Percentiles rank a stretch among this genome's conserved stretches.
These are phyloP conservation scores for Druon quercuslanigerum DNA, from an alignment of 1,140 invertebrate genomes.

Conservation along the genomic window DNA sequence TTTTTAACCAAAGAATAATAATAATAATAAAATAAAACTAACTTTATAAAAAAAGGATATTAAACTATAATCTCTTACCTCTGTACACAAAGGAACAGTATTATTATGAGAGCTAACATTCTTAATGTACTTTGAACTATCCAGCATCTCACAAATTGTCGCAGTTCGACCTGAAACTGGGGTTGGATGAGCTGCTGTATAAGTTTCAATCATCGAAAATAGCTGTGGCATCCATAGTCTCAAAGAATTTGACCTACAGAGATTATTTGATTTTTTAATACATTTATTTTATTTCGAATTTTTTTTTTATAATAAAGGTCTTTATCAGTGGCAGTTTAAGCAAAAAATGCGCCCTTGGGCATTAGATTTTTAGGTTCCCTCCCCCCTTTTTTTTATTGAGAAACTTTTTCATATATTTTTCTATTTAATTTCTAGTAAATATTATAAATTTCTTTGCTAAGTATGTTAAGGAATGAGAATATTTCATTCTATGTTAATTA, in stretches of 20 bases:
- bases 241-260: constrained; percentile 66
- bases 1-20: neutral
- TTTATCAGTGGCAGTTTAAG: too few species aligned
- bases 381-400: too few species aligned
- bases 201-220: constrained; percentile 68
- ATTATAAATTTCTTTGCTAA: too few species aligned
- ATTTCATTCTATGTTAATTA: too few species aligned
- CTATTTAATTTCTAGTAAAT: too few species aligned
- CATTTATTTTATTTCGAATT: neutral
- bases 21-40: constrained; percentile 30
- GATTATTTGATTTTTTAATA: neutral
- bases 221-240: constrained; percentile 71
- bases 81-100: neutral
- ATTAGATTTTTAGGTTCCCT: too few species aligned
- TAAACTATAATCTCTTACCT: constrained; percentile 42
- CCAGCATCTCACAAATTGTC: constrained; percentile 59
- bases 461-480: too few species aligned
- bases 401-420: too few species aligned
- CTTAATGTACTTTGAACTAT: constrained; percentile 38
- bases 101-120: constrained; percentile 29
- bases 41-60: neutral
- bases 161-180: constrained; percentile 32
- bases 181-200: constrained; percentile 53
- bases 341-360: too few species aligned
- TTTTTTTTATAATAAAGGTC: too few species aligned